Conservation (phyloP, 2,113 vertebrate genomes). For the Chroicocephalus ridibundus region DNA sequence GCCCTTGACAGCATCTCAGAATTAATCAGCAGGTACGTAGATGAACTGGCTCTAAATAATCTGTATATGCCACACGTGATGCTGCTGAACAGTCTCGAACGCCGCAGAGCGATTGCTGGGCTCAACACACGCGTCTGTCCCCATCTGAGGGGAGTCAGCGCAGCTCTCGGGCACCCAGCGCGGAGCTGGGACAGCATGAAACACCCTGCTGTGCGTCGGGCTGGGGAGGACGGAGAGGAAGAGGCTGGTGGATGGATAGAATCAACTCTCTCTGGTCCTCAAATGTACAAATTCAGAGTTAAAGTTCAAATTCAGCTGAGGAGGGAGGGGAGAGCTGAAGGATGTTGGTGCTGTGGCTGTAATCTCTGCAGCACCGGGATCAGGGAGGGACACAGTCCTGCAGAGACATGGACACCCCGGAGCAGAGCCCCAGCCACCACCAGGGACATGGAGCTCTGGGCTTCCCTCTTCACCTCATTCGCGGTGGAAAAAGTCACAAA, state of each 20-base stretch:
- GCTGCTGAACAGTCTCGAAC: not conserved
- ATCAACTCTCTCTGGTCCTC: not conserved
- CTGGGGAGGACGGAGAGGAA: not conserved
- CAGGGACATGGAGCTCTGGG: not conserved
- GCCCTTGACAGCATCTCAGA: not conserved
- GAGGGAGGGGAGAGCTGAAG: not conserved
- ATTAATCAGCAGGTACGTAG: constrained; percentile 24
- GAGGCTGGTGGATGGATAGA: not conserved
- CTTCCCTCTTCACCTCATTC: not conserved
- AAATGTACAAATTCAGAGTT: not conserved
- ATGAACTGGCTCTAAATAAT: not conserved
- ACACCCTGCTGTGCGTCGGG: not conserved
- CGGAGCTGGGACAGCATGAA: not conserved
- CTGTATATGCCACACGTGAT: not conserved
- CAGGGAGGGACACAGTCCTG: not conserved
- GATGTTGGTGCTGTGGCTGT: not conserved
- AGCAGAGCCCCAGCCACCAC: not conserved
- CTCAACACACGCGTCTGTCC: not conserved
- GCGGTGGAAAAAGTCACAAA: rapidly evolving
- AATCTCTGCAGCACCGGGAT: not conserved
- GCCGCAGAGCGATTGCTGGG: not conserved
- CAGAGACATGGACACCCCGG: not conserved
- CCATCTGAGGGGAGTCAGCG: not conserved
- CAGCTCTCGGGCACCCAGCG: not conserved
- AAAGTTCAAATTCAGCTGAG: not conserved